Conservation (phyloP, 1,140 invertebrate species). For the Penaeus vannamei region DNA sequence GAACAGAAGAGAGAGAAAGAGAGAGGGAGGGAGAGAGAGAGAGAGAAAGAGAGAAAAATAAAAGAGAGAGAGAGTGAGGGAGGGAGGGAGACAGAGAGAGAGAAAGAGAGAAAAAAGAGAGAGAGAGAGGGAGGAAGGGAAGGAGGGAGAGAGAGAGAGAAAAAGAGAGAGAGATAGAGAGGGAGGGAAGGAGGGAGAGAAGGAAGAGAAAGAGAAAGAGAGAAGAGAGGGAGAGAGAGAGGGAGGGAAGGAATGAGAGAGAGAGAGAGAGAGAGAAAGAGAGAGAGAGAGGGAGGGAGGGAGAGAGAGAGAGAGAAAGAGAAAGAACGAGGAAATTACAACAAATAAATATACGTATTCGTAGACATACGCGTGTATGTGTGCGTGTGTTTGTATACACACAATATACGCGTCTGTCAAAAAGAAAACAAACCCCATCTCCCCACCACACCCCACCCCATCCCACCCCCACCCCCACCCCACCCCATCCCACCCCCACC, state of each 20-base stretch:
- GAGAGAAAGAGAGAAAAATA: background rate
- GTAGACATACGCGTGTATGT: no score
- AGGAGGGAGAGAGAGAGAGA: background rate
- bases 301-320: background rate
- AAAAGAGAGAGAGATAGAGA: background rate
- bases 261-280: no score
- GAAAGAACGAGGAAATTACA: background rate
- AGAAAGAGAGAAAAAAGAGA: background rate
- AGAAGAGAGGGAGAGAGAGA: background rate
- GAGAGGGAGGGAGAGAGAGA: background rate
- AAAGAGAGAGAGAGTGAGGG: background rate
- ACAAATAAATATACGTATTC: no score
- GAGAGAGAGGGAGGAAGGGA: no score
- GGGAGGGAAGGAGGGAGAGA: background rate
- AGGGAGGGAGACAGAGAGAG: background rate
- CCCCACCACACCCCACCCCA: rapidly evolving
- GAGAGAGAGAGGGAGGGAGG: no score
- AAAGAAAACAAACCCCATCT: no score
- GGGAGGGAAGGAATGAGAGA: conserved; percentile 1
- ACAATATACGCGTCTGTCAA: no score
- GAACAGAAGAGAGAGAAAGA: background rate
- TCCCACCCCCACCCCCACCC: no score
- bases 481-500: no score
- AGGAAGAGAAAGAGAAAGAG: background rate
- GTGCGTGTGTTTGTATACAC: no score